A percentile compares a stretch with the other conserved stretches of the same genome.
These are phyloP conservation scores for Brachionus plicatilis DNA, from an alignment of 1,140 invertebrate genomes.

Conservation along the genomic window DNA sequence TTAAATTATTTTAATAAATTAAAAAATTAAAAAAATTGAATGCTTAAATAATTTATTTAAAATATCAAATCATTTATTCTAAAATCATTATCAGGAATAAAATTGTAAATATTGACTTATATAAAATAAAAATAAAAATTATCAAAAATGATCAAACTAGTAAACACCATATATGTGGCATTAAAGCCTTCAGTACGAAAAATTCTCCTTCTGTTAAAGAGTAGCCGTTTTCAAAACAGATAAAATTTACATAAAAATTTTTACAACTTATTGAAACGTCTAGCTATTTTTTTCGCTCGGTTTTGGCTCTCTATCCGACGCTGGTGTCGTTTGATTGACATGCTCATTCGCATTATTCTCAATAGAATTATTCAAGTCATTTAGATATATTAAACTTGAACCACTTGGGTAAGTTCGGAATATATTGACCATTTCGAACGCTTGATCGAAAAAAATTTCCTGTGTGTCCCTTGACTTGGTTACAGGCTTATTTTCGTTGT, in stretches of 20 bases:
- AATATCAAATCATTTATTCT: not conserved
- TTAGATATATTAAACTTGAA: constrained; percentile 90
- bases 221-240: not conserved
- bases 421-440: constrained; percentile 72
- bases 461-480: constrained; percentile 95
- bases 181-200: not conserved
- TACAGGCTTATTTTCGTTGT: constrained; percentile 96
- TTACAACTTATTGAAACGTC: not conserved
- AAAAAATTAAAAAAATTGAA: too few relatives aligned
- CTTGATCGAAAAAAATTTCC: constrained; percentile 86
- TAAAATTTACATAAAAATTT: not conserved
- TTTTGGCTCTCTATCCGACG: not conserved
- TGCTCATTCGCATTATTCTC: not conserved
- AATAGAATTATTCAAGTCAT: constrained; percentile 50
- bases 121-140: not conserved
- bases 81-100: not conserved
- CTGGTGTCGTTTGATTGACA: not conserved
- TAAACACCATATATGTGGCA: not conserved
- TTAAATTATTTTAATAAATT: too few relatives aligned
- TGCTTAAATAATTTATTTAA: not conserved
- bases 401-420: constrained; percentile 79
- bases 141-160: not conserved
- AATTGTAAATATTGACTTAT: not conserved
- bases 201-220: not conserved
- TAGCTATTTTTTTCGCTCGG: not conserved